Base-by-base conservation (phyloP, 2,888 invertebrate species). In the Drosophila prostipennis region DNA sequence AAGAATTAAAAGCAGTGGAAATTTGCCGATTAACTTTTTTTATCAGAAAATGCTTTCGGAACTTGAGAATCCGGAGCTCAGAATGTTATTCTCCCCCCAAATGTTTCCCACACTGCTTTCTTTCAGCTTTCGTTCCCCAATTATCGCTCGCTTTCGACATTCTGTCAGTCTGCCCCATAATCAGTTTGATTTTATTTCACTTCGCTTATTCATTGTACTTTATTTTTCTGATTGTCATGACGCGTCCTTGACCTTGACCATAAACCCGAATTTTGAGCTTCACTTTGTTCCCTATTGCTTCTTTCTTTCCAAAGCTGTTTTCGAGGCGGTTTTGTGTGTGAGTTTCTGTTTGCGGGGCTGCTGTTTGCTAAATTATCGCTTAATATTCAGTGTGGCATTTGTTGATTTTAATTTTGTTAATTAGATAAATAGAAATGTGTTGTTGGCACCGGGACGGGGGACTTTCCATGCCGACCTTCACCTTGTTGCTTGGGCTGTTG, bases 161-260 rank as follows among this genome's bases (percentile, higher is more conserved):
- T 26, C 43, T 43, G 67, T 42, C 74, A 58, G 57, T 37, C 53
- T 74, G 65, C 39, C 67, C 16, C 67, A 58, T 46, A 72, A 72
- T 64, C 72, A 74, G 51, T 72, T 68, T 59, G 45, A 60, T 57
- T 65, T 68, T 53, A 74, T 72, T 73, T 52, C 56, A 36, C 29
- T 54, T 53, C 54, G 39, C 61, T 53, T 70, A 52, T 63, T 71
- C 63, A 42, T 54, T 65, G 46, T 36, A 46, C 46, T 13, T 39
- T 57, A 36, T 11, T 46, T 65, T 74, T 64, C 43, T 56, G 56
- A 56, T 56, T 63, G 74, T 78, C 72, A 72, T 55, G 34, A n/a
- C 32, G 45, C 59, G 82, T 87, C 81, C 81, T 81, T 81, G 87
- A 83, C 80, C 80, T 86, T 81, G 87, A 76, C 87, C 81, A 74